phyloP scores from a whole-genome alignment of 2,888 invertebrate species.

The Tetanocera ferruginea region DNA sequence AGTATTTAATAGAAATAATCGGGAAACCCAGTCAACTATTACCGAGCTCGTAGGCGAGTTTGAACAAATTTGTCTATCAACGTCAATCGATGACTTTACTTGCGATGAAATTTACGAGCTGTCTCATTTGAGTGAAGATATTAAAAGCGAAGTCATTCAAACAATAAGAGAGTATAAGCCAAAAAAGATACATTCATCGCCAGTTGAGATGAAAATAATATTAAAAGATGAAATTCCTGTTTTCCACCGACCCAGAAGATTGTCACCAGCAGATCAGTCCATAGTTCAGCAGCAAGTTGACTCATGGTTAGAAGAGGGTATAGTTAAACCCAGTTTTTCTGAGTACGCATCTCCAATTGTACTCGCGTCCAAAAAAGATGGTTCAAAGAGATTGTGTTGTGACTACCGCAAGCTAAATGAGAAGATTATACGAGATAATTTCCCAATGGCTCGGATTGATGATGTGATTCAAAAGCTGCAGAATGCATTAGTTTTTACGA shows the following conservation, averaged over 20 bases:
- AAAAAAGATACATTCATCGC: too few species aligned
- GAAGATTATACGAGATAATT: conserved; percentile 47
- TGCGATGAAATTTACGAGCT: too few species aligned
- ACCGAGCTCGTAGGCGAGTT: too few species aligned
- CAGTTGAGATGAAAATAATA: neutral
- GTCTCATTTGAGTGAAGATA: too few species aligned
- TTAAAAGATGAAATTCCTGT: neutral
- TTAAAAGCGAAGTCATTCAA: too few species aligned
- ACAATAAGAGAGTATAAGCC: too few species aligned
- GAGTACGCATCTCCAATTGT: conserved; percentile 7
- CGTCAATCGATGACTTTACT: too few species aligned
- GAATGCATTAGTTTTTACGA: conserved; percentile 48
- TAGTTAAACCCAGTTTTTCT: neutral
- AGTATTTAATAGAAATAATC: too few species aligned
- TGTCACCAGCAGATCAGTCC: conserved; percentile 48
- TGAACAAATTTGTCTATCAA: too few species aligned
- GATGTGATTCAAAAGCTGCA: conserved; percentile 44
- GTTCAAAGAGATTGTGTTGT: conserved; percentile 42
- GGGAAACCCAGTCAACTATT: too few species aligned
- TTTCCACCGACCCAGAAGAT: conserved; percentile 1
- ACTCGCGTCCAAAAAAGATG: neutral
- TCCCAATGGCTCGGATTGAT: conserved; percentile 47
- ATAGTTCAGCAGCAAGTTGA: conserved; percentile 54
- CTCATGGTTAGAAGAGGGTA: neutral
- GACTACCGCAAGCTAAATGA: conserved; percentile 48